A percentile compares a stretch with the other conserved stretches of the same genome.
Conservation (phyloP, 2,888 invertebrate species). For the Cataglyphis cursor region DNA sequence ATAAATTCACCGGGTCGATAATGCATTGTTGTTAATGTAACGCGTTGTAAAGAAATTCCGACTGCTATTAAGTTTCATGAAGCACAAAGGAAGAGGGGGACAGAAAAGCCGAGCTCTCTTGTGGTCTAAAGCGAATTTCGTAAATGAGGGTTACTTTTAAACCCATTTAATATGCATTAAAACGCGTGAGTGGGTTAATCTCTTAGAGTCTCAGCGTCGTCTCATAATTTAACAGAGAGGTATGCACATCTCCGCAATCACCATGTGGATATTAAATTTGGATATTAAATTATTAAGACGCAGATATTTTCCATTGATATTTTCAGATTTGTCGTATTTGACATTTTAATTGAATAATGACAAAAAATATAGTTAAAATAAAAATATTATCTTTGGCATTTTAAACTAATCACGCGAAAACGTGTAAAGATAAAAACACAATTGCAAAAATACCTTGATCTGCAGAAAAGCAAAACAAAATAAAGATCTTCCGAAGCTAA, state of each 20-base stretch:
- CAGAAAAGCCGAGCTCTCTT: constrained; percentile 28
- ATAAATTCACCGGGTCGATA: background rate
- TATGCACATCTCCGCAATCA: constrained; percentile 58
- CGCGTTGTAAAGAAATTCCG: constrained; percentile 46
- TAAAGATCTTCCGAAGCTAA: constrained; percentile 6
- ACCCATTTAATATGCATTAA: constrained; percentile 75
- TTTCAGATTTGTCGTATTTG: constrained; percentile 12
- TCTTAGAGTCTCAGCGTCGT: constrained; percentile 64
- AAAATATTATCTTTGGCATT: background rate
- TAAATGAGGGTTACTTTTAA: constrained; percentile 70
- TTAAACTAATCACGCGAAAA: constrained; percentile 6
- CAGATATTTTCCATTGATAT: constrained; percentile 37
- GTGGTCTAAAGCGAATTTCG: constrained; percentile 65
- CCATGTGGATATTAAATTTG: constrained; percentile 67
- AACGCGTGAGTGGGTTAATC: constrained; percentile 68
- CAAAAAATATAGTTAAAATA: background rate
- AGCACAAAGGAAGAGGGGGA: constrained; percentile 13
- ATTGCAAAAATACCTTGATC: constrained; percentile 1
- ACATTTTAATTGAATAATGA: constrained; percentile 10
- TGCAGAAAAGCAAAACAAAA: background rate
- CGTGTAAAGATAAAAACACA: background rate
- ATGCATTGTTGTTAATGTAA: constrained; percentile 46
- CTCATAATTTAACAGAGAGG: constrained; percentile 67
- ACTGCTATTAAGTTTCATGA: constrained; percentile 52
- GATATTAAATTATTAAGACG: constrained; percentile 57